A percentile compares a stretch with the other conserved stretches of the same genome.
Conservation (phyloP, 2,113 vertebrate genomes). For the Rhabdomys dilectus region DNA sequence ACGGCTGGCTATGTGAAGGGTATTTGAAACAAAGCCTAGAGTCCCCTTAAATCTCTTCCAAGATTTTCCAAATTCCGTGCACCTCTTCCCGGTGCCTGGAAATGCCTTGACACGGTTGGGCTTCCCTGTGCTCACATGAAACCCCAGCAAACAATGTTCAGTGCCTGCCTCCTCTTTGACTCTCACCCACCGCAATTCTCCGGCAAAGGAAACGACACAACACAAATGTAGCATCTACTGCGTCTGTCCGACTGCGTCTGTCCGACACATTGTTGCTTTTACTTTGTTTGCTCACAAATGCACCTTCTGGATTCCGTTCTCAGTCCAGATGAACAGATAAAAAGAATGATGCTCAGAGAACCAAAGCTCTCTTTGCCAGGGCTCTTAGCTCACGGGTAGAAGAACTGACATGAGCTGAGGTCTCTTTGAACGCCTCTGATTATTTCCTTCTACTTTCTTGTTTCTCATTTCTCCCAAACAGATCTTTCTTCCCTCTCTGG, state of each 20-base stretch:
- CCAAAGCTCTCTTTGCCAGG: not conserved
- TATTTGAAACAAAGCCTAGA: not conserved
- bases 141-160: not conserved
- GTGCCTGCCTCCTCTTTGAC: rapidly evolving
- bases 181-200: not conserved
- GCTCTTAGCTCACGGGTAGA: not conserved
- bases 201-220: not conserved
- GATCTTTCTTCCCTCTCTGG: not conserved
- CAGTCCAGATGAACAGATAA: not conserved
- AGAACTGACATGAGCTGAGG: not conserved
- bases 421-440: not conserved
- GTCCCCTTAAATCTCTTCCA: no score
- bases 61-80: no score
- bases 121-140: rapidly evolving
- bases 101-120: no score
- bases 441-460: not conserved
- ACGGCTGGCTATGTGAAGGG: not conserved
- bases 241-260: not conserved
- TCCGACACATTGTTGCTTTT: not conserved
- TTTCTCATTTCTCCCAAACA: not conserved
- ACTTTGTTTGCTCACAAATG: not conserved
- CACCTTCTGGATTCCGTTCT: not conserved
- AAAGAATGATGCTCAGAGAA: not conserved
- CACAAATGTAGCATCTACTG: not conserved
- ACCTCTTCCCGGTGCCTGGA: not conserved